phyloP scores from a whole-genome alignment of 2,113 vertebrate genomes.

The Campylomormyrus numenius region DNA sequence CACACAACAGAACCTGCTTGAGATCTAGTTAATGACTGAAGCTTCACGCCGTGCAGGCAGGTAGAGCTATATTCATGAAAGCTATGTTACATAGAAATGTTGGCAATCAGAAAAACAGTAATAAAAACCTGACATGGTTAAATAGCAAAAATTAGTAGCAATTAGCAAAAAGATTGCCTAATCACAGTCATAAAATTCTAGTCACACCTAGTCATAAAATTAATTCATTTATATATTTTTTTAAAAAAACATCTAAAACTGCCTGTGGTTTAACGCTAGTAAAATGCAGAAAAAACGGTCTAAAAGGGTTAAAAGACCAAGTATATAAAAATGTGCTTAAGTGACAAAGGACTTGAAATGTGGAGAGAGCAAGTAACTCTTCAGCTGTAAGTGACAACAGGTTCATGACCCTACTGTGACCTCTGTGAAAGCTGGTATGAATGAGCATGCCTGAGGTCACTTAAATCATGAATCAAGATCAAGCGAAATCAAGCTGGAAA shows the following conservation, averaged over 20 bases:
- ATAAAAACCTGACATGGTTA: neutral
- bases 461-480: neutral
- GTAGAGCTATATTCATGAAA: neutral
- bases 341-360: neutral
- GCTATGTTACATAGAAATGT: neutral
- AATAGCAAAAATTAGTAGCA: no score
- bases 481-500: neutral
- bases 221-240: neutral
- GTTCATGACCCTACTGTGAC: neutral
- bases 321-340: neutral
- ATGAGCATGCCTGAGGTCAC: neutral
- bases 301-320: neutral
- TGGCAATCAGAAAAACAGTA: neutral
- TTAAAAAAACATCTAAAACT: neutral
- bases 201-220: neutral
- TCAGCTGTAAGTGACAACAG: neutral
- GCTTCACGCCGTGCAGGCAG: neutral
- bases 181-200: neutral
- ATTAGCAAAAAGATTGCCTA: neutral
- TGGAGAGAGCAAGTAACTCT: neutral
- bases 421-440: neutral
- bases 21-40: neutral
- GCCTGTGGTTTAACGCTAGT: neutral
- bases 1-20: neutral
- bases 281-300: neutral